Percentiles rank a stretch among this genome's conserved stretches.
Evolutionary conservation across 2,113 vertebrate genomes (phyloP).

Genomic region (Campylorhamphus procurvoides): DNA sequence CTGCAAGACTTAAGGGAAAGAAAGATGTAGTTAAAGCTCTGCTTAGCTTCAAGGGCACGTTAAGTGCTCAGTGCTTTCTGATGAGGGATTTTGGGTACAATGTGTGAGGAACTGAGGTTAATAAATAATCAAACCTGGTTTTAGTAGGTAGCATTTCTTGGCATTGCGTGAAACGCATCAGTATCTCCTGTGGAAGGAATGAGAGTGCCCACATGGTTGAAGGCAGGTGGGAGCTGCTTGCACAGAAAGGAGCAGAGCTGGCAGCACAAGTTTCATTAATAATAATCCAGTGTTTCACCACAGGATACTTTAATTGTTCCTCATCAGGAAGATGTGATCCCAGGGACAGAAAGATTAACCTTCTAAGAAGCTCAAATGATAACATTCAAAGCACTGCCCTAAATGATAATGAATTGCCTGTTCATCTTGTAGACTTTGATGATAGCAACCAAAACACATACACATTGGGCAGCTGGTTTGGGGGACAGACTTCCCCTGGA

Average conservation of each 20-base stretch:
- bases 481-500: not conserved
- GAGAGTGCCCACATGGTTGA: not conserved
- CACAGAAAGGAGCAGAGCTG: no score
- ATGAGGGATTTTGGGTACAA: not conserved
- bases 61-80: not conserved
- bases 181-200: not conserved
- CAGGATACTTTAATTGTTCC: slow-evolving; percentile 31
- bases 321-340: not conserved
- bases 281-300: slow-evolving; percentile 1
- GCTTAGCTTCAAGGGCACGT: not conserved
- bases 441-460: not conserved
- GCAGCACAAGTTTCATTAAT: slow-evolving; percentile 3
- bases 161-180: not conserved
- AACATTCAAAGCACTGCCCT: not conserved
- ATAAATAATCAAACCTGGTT: not conserved
- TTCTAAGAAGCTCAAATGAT: slow-evolving; percentile 16
- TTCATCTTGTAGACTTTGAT: not conserved
- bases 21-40: not conserved
- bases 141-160: not conserved
- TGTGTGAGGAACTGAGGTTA: not conserved
- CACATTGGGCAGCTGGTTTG: not conserved
- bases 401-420: not conserved
- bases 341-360: not conserved
- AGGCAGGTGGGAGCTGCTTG: no score
- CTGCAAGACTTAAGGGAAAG: not conserved